Evolutionary conservation across 30 jellyfish, hydroid and myxozoan genomes (phyloP), one percentile per base, ranked within the genome.

Genomic region (Haliclystus octoradiatus): DNA sequence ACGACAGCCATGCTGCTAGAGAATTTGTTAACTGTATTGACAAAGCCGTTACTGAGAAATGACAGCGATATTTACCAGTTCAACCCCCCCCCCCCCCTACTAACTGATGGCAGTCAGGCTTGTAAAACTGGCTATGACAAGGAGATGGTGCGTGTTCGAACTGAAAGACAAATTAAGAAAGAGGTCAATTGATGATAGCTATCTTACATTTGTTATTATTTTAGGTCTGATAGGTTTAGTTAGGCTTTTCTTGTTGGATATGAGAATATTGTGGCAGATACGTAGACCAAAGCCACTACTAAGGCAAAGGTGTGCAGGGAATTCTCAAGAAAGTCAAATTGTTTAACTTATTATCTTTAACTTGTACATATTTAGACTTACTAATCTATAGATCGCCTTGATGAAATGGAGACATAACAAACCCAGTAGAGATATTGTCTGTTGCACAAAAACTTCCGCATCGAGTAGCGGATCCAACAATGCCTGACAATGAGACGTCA

Each of bases 61-160:
- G 76, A 77, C 83, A 14, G 84, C 73, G 65, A 31, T 78, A n/a
- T 9, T 78, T 4, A 77, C 88, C 40, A 65, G 88, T 66, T 53
- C 3, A 52, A 46, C n/a, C n/a, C 67, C 61, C 50, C 49, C 65
- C 31, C 69, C 69, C 35, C 77, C 1, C 23, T 77, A 5, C 50
- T 77, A 47, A 31, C 84, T 1, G 92, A 68, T 57, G 84, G 92
- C 1, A 60, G 73, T 23, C 84, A 77, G 62, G 92, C 92, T 1
- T 31, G 92, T 3, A 77, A 77, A 50, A 57, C 84, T 1, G 77
- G 84, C 28, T 3, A 75, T 3, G 84, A 77, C 25, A 77, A 68
- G 35, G 80, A 79, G 35, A 27, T 77, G 73, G 66, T 77, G 19
- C 2, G 52, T 60, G 62, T 77, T 5, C 34, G 92, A 0, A 29